phyloP scores from a whole-genome alignment of 2,888 invertebrate genomes.

The Morpho achilles region DNA sequence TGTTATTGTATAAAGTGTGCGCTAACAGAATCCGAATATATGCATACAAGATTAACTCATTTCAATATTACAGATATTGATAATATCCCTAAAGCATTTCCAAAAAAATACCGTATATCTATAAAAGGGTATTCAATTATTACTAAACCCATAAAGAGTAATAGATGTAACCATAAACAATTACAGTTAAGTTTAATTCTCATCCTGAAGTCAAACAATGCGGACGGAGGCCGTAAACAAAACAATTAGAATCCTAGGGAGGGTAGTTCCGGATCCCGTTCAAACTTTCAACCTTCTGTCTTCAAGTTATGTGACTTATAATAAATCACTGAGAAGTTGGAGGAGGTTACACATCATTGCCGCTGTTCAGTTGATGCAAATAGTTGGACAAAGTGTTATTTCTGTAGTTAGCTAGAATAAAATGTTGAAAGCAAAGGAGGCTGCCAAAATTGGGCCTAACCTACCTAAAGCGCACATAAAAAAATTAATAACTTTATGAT shows the following conservation, averaged over 20 bases:
- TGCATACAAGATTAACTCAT: too few relatives aligned
- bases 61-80: too few relatives aligned
- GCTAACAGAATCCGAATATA: too few relatives aligned
- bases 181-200: conserved; percentile 55
- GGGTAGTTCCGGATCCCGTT: conserved; percentile 51
- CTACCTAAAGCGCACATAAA: too few relatives aligned
- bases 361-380: conserved; percentile 8
- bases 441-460: too few relatives aligned
- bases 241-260: conserved; percentile 55
- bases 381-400: background rate
- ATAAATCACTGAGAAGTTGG: conserved; percentile 22
- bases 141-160: conserved; percentile 30
- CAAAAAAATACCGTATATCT: background rate
- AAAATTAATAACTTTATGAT: too few relatives aligned
- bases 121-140: conserved; percentile 20
- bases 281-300: conserved; percentile 36
- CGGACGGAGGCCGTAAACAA: conserved; percentile 52
- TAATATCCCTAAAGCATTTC: background rate
- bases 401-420: too few relatives aligned
- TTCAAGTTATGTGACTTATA: conserved; percentile 23
- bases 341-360: conserved; percentile 1
- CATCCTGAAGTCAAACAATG: conserved; percentile 48
- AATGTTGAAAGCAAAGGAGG: too few relatives aligned
- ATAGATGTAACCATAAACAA: conserved; percentile 48
- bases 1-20: too few relatives aligned